These are phyloP conservation scores for Coranthus polyacanthus DNA, from an alignment of 2,797 vertebrate species.

Conservation along the genomic window DNA sequence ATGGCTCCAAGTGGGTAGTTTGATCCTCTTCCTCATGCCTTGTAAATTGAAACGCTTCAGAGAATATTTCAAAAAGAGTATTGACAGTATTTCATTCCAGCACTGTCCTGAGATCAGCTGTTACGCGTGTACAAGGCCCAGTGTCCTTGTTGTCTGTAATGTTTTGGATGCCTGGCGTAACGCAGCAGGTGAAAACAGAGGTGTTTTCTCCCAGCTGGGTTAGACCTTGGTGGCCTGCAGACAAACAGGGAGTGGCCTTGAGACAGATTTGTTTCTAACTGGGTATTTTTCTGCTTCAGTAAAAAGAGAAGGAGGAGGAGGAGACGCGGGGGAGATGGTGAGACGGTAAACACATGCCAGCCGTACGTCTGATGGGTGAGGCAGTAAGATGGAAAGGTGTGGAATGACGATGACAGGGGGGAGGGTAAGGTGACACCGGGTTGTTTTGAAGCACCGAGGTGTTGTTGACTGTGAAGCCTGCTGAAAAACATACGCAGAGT, in stretches of 20 bases:
- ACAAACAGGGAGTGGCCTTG: conserved; percentile 55
- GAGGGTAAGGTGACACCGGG: conserved; percentile 17
- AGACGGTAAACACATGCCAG: conserved; percentile 59
- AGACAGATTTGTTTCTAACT: conserved; percentile 27
- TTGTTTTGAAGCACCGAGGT: conserved; percentile 43
- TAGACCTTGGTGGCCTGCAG: conserved; percentile 54
- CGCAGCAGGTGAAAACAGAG: conserved; percentile 13
- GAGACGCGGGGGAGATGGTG: not conserved
- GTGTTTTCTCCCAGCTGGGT: conserved; percentile 32
- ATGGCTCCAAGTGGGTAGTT: no score
- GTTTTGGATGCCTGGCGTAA: not conserved
- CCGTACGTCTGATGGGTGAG: conserved; percentile 2
- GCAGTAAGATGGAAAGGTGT: conserved; percentile 3
- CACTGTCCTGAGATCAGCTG: no score
- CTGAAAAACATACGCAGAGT: conserved; percentile 2
- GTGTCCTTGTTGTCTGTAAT: no score
- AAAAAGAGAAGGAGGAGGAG: not conserved
- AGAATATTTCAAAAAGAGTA: no score
- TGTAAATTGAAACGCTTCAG: no score
- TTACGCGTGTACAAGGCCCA: not conserved
- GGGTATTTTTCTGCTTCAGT: conserved; percentile 26
- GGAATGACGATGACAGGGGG: conserved; percentile 18
- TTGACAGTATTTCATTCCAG: no score
- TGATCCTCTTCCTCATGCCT: no score
- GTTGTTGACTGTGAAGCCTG: conserved; percentile 28